phyloP scores from a whole-genome alignment of 2,888 invertebrate genomes.

The Hanleya hanleyi region DNA sequence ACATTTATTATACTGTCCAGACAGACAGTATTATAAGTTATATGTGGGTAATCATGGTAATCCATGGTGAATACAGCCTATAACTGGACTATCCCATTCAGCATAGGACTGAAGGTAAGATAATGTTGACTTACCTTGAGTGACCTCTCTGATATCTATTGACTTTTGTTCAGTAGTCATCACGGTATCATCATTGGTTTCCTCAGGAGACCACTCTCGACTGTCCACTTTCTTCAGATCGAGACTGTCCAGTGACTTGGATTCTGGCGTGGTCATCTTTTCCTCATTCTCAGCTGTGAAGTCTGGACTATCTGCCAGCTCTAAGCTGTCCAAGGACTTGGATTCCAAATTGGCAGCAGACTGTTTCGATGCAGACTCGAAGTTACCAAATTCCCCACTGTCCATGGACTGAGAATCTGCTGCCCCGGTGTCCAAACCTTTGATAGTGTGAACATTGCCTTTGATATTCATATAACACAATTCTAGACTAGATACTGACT shows the following conservation, averaged over 20 bases:
- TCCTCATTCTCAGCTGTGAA: not conserved
- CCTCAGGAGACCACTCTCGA: not conserved
- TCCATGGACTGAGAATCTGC: constrained; percentile 59
- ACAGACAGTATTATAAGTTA: no score
- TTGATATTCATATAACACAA: constrained; percentile 28
- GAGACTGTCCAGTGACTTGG: constrained; percentile 68
- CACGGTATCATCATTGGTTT: not conserved
- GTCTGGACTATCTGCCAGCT: constrained; percentile 28
- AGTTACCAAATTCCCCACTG: constrained; percentile 54
- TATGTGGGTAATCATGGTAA: no score
- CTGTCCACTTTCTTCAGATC: constrained; percentile 46
- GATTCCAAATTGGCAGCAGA: constrained; percentile 47
- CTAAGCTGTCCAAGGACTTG: constrained; percentile 68
- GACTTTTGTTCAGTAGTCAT: no score
- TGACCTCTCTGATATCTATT: no score
- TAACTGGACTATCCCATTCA: no score
- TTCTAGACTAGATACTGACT: constrained; percentile 69
- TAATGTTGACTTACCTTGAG: no score
- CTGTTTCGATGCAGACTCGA: constrained; percentile 32
- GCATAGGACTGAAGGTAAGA: no score
- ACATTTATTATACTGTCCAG: no score
- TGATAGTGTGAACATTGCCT: not conserved
- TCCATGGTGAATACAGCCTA: no score
- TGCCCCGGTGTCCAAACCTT: constrained; percentile 8
- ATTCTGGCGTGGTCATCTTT: constrained; percentile 43